Percentiles rank a stretch among this genome's conserved stretches.
These are phyloP conservation scores for Drosophila mauritiana DNA, from an alignment of 1,140 invertebrate species.

Conservation along the genomic window DNA sequence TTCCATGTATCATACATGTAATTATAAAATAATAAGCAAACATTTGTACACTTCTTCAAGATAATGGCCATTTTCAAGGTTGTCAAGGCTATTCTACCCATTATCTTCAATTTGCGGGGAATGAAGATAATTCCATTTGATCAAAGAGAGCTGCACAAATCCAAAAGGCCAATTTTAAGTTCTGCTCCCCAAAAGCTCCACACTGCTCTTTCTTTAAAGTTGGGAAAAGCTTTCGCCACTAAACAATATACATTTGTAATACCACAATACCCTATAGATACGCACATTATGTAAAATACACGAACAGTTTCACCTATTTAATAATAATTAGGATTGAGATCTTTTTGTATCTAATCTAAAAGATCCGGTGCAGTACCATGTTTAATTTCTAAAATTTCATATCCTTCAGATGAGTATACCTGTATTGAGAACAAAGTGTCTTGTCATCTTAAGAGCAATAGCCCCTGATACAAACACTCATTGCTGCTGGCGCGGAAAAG, in stretches of 20 bases:
- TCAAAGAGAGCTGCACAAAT: background rate
- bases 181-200: conserved; percentile 3
- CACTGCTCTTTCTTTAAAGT: background rate
- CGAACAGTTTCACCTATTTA: too few relatives aligned
- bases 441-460: conserved; percentile 73
- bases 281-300: too few relatives aligned
- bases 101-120: conserved; percentile 1
- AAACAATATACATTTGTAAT: background rate
- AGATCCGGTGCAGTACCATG: too few relatives aligned
- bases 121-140: background rate
- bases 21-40: conserved; percentile 1
- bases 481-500: conserved; percentile 43
- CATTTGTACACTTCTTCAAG: conserved; percentile 7
- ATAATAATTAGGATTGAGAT: too few relatives aligned
- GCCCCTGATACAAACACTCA: conserved; percentile 63
- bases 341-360: too few relatives aligned
- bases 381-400: too few relatives aligned
- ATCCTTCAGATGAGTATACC: background rate
- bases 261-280: background rate
- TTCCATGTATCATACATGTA: conserved; percentile 9
- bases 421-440: conserved; percentile 11
- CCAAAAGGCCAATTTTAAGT: background rate
- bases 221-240: background rate
- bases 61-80: conserved; percentile 21
- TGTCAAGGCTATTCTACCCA: conserved; percentile 9